phyloP scores from a whole-genome alignment of 2,113 vertebrate species.

The Vulpes vulpes region DNA sequence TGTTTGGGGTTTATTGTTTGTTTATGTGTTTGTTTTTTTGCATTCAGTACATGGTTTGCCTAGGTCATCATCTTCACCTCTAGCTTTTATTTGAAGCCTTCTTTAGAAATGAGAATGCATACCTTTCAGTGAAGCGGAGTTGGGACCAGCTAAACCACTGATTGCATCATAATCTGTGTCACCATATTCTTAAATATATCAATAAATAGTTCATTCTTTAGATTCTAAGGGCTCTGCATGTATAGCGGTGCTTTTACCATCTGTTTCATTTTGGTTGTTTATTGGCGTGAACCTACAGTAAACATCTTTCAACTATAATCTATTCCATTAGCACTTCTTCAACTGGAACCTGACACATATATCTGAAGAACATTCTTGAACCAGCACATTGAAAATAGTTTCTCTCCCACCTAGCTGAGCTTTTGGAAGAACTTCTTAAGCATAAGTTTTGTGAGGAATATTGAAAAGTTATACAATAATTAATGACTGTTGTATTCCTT shows the following conservation, averaged over 20 bases:
- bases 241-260: slow-evolving; percentile 94
- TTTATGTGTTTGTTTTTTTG: slow-evolving; percentile 78
- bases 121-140: slow-evolving; percentile 89
- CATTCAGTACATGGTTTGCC: slow-evolving; percentile 85
- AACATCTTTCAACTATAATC: slow-evolving; percentile 91
- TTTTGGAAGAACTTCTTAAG: slow-evolving; percentile 85
- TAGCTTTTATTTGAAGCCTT: slow-evolving; percentile 48
- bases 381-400: slow-evolving; percentile 48
- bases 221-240: slow-evolving; percentile 93
- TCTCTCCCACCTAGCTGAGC: neutral
- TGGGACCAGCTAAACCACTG: slow-evolving; percentile 91
- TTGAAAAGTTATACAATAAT: slow-evolving; percentile 69
- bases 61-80: neutral
- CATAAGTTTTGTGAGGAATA: slow-evolving; percentile 87
- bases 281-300: slow-evolving; percentile 93
- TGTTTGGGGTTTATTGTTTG: slow-evolving; percentile 58
- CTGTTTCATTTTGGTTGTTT: slow-evolving; percentile 94
- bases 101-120: slow-evolving; percentile 86
- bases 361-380: slow-evolving; percentile 95
- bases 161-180: slow-evolving; percentile 87
- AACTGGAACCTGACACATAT: slow-evolving; percentile 91
- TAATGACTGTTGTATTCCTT: slow-evolving; percentile 54
- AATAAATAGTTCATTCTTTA: slow-evolving; percentile 92
- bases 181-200: slow-evolving; percentile 90
- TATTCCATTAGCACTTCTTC: slow-evolving; percentile 88